Base-by-base conservation (phyloP, 2,113 vertebrate species). In the Glaucomys volans region DNA sequence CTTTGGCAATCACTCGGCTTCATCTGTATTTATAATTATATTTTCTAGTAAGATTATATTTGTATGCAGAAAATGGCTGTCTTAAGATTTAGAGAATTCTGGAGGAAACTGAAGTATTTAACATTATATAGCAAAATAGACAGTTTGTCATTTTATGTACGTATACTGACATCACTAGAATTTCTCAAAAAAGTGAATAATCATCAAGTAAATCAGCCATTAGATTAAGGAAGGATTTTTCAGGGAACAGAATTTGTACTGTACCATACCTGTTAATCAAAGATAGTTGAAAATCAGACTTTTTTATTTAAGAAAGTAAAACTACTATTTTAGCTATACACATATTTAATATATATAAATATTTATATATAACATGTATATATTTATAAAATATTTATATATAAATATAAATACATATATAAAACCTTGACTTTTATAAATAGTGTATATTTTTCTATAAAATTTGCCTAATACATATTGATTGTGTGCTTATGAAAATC, bases 11-110 rank as follows among this genome's bases (percentile, higher is more conserved):
- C 76, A 81, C 2, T 76, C 52, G 32, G 13, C 20, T 76, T 91
- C 91, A 32, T 77, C 47, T 95, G 3, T 79, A 18, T 83, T 90
- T 40, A 90, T 95, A 66, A 71, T 87, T 74, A 76, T 28, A 18
- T 80, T 93, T 94, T 87, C 44, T 85, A 83, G 80, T 92, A 92
- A 75, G 79, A 24, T 74, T 91, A 35, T 87, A 64, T 74, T 93
- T 96, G 54, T 85, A 30, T 94, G 71, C 13, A 84, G 20, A 75
- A 75, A 52, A 91, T 81, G 54, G 11, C 44, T 96, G 24, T 81
- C 16, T 93, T 87, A 17, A 79, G 57, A 89, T 89, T 81, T 52
- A 91, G 40, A 86, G 16, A 74, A 12, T 85, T 57, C 52, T 72
- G 82, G 52, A 89, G 52, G 18, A 74, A 82, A 83, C 90, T 92